These are phyloP conservation scores for Cricetomys ansorgei DNA, from an alignment of 2,113 vertebrate genomes.

Conservation along the genomic window DNA sequence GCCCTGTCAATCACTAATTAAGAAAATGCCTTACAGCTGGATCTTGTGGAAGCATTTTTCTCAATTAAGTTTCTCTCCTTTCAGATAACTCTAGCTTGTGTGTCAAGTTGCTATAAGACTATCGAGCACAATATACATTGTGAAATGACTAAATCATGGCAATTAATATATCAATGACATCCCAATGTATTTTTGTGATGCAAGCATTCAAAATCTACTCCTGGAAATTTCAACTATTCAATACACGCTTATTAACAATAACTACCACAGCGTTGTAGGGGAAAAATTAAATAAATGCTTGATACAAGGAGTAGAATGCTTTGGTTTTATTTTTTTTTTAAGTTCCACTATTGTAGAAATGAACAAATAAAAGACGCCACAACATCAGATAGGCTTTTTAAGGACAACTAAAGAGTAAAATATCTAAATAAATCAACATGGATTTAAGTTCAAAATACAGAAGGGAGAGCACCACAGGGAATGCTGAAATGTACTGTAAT, in stretches of 20 bases:
- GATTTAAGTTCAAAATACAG: background rate
- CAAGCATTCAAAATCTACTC: background rate
- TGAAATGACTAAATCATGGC: background rate
- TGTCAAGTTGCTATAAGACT: too few relatives aligned
- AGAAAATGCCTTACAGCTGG: too few relatives aligned
- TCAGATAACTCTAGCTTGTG: too few relatives aligned
- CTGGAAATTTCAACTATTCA: background rate
- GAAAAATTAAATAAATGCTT: background rate
- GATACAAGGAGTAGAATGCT: background rate
- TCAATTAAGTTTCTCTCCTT: too few relatives aligned
- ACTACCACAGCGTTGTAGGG: background rate
- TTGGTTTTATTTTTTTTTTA: background rate
- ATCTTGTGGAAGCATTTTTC: too few relatives aligned
- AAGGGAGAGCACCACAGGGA: background rate
- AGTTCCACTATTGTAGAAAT: background rate
- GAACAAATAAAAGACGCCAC: background rate
- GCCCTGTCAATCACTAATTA: too few relatives aligned
- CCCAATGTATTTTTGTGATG: background rate
- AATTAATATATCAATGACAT: background rate
- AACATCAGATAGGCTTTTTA: background rate
- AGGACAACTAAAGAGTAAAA: background rate
- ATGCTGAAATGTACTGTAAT: constrained; percentile 18
- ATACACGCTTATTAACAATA: background rate
- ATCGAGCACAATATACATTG: too few relatives aligned
- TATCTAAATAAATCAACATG: background rate